Percentiles rank a stretch among this genome's conserved stretches.
phyloP scores from a whole-genome alignment of 2,888 invertebrate species.

The Aleiodes leptofemur region DNA sequence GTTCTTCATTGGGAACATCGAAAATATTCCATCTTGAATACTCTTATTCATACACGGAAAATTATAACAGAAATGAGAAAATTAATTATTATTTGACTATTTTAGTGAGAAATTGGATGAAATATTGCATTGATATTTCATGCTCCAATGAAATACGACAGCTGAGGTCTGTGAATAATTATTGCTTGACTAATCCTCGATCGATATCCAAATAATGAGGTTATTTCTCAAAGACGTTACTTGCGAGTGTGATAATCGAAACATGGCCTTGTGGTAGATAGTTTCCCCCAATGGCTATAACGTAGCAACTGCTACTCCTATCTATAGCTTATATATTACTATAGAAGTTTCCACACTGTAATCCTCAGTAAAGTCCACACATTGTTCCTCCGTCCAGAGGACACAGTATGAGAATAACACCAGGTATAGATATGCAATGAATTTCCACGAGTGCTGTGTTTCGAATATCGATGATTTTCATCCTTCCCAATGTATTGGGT shows the following conservation, averaged over 20 bases:
- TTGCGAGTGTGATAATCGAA: background rate
- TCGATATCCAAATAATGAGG: slow-evolving; percentile 1
- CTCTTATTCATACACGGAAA: too few relatives aligned
- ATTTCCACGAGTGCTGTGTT: slow-evolving; percentile 16
- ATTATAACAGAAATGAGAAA: background rate
- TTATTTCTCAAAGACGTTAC: slow-evolving; percentile 5
- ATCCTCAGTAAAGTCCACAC: slow-evolving; percentile 28
- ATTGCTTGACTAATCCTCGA: background rate
- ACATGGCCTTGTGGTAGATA: slow-evolving; percentile 11
- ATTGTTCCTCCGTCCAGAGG: slow-evolving; percentile 5
- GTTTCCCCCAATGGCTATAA: background rate
- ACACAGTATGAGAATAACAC: slow-evolving; percentile 11
- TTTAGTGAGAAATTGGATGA: too few relatives aligned
- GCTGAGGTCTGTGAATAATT: too few relatives aligned
- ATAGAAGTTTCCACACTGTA: slow-evolving; percentile 1
- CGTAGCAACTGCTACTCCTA: background rate
- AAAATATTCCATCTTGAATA: too few relatives aligned
- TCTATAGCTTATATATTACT: slow-evolving; percentile 9
- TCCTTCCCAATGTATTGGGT: slow-evolving; percentile 13
- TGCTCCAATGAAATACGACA: too few relatives aligned
- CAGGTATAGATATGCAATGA: background rate
- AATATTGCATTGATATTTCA: too few relatives aligned
- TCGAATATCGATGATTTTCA: slow-evolving; percentile 19
- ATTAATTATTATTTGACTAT: background rate
- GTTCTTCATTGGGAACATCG: too few relatives aligned